Base-by-base conservation (phyloP, 2,888 invertebrate species). In the Zygaena filipendulae region DNA sequence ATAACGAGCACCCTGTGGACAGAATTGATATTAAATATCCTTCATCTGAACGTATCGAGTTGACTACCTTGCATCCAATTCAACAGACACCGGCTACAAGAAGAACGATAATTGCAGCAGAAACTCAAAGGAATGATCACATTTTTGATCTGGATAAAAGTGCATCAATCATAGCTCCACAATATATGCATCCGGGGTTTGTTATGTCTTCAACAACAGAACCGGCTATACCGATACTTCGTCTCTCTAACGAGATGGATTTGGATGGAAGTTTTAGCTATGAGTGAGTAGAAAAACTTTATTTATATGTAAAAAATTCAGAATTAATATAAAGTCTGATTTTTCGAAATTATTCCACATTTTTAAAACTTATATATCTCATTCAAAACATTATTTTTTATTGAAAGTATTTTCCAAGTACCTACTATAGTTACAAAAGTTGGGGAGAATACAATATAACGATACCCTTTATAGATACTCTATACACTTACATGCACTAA, bases 201-300 rank as follows among this genome's bases (percentile, higher is more conserved):
- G 62, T 58, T 32, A 47, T 67, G 34, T 66, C 67, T 21, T 66
- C 81, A 10, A 72, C 80, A 13, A 74, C 80, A 3, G 75, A 80
- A 49, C 74, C 80, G 3, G 67, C 75, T 3, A 67, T 81, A 42
- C 81, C 82, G 9, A 82, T 82, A 38, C 50, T 83, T 30, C 68
- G 80, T 26, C 55, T 80, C 31, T 77, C 80, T 14, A 82, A 75
- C 41, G 82, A 82, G 59, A 83, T 82, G 70, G 82, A 81, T 50
- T 62, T 81, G 35, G 82, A 82, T 50, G 82, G 82, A 34, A 79
- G 79, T 39, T 82, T 80, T 41, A 81, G 80, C 43, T 82, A 81
- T 32, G 82, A 81, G 82, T 82, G 59, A 66, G 81, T 72, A 23
- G 4, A 11, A 14, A 11, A 11, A 14, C 9, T 24, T n/a, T 14